These are phyloP conservation scores for Etheostoma perlongum DNA, from an alignment of 2,797 vertebrate species.

Conservation along the genomic window DNA sequence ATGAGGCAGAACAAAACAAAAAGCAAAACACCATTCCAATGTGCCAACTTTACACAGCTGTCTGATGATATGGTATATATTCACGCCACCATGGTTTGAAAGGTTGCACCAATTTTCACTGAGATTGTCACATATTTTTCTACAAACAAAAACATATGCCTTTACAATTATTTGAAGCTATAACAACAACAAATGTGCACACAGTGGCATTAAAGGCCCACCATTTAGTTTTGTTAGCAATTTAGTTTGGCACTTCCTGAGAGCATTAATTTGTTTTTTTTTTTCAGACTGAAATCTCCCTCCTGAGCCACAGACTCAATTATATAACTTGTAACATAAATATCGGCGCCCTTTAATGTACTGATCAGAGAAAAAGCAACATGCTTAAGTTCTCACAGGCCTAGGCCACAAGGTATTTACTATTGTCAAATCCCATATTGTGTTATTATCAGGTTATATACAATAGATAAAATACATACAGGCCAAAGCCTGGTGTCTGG, in stretches of 20 bases:
- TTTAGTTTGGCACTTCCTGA: not conserved
- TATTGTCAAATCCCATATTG: conserved; percentile 21
- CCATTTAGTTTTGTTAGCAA: no score
- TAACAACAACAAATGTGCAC: not conserved
- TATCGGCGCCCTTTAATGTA: not conserved
- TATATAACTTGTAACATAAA: not conserved
- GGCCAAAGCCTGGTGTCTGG: conserved; percentile 38
- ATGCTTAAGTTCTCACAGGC: conserved; percentile 4
- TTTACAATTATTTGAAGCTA: not conserved
- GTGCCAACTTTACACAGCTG: conserved; percentile 26
- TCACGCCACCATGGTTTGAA: conserved; percentile 18
- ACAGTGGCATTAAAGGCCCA: not conserved
- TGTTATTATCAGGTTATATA: conserved; percentile 52
- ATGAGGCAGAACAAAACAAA: conserved; percentile 22
- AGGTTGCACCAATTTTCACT: not conserved
- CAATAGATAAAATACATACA: conserved; percentile 33
- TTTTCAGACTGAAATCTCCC: not conserved
- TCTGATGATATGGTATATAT: not conserved
- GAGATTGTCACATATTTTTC: not conserved
- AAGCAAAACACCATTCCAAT: not conserved
- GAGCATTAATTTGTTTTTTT: no score
- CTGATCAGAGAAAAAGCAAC: not conserved
- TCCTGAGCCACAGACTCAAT: not conserved
- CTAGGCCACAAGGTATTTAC: conserved; percentile 4
- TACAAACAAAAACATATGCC: not conserved